Evolutionary conservation across 1,140 invertebrate species (phyloP).

Genomic region (Myzus persicae): DNA sequence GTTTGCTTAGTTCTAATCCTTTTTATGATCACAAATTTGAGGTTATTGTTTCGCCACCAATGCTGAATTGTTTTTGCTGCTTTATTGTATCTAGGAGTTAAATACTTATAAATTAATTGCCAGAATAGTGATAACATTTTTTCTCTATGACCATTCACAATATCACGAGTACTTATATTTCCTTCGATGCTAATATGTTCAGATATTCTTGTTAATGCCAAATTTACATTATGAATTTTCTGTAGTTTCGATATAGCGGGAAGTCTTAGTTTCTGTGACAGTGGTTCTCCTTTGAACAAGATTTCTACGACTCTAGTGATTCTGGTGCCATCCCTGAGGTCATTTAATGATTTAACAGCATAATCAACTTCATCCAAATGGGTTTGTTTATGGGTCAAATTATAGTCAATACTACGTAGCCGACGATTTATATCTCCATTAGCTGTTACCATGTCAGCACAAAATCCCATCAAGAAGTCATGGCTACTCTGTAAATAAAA

Average conservation of each 20-base stretch:
- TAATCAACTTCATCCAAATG: conserved; percentile 89
- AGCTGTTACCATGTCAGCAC: conserved; percentile 82
- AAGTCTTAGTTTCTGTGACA: conserved; percentile 74
- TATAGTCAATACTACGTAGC: conserved; percentile 77
- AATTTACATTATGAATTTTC: conserved; percentile 86
- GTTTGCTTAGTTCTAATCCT: conserved; percentile 56
- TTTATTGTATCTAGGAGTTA: conserved; percentile 75
- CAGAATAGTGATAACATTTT: conserved; percentile 87
- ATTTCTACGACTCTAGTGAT: conserved; percentile 83
- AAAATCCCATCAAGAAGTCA: conserved; percentile 80
- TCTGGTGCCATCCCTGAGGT: conserved; percentile 80
- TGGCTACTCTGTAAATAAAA: conserved; percentile 71
- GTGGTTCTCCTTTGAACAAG: conserved; percentile 74
- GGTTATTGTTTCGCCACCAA: conserved; percentile 70
- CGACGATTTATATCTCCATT: conserved; percentile 87
- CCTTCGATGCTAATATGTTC: conserved; percentile 67
- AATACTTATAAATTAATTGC: conserved; percentile 87
- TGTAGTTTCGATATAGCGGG: conserved; percentile 86
- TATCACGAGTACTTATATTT: conserved; percentile 77
- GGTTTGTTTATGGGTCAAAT: conserved; percentile 79
- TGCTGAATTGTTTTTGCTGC: conserved; percentile 72
- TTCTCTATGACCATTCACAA: conserved; percentile 86
- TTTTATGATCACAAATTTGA: conserved; percentile 44
- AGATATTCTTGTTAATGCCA: conserved; percentile 69
- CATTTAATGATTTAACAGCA: conserved; percentile 77